Conservation (phyloP, 2,797 vertebrate genomes). For the Pelodytes ibericus region DNA sequence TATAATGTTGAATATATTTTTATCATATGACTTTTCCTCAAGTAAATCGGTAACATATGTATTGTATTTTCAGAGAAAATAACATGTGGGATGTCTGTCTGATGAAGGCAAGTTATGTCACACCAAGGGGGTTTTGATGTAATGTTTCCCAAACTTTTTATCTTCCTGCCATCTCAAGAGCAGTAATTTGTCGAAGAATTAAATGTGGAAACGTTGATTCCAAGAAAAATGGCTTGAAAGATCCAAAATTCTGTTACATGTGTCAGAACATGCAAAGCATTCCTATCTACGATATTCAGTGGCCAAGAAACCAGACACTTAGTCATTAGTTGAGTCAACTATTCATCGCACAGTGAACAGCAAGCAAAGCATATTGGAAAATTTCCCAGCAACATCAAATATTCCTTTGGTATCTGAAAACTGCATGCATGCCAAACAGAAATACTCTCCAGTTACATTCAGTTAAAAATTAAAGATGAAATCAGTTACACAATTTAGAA, state of each 20-base stretch:
- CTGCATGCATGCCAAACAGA: constrained; percentile 45
- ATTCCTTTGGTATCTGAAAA: constrained; percentile 55
- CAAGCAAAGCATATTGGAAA: constrained; percentile 54
- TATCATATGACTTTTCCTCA: constrained; percentile 28
- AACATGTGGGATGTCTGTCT: constrained; percentile 6
- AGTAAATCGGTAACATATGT: constrained; percentile 3
- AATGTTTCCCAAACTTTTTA: background rate
- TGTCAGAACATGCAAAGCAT: constrained; percentile 41
- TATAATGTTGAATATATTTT: constrained; percentile 32
- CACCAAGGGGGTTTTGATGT: background rate
- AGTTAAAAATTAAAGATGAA: constrained; percentile 53
- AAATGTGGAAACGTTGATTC: constrained; percentile 26
- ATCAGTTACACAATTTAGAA: constrained; percentile 48
- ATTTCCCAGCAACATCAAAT: constrained; percentile 55
- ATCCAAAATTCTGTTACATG: constrained; percentile 22
- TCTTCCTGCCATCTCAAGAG: background rate
- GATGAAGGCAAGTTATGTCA: constrained; percentile 12
- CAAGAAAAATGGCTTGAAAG: constrained; percentile 41
- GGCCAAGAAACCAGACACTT: constrained; percentile 52
- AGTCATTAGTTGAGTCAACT: constrained; percentile 56
- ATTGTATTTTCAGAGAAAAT: background rate
- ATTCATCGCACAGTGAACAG: constrained; percentile 45
- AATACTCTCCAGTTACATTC: constrained; percentile 53
- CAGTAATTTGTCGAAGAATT: background rate
- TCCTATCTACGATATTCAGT: constrained; percentile 41